Base-by-base conservation (phyloP, 2,888 invertebrate genomes). In the Drosophila antonietae region DNA sequence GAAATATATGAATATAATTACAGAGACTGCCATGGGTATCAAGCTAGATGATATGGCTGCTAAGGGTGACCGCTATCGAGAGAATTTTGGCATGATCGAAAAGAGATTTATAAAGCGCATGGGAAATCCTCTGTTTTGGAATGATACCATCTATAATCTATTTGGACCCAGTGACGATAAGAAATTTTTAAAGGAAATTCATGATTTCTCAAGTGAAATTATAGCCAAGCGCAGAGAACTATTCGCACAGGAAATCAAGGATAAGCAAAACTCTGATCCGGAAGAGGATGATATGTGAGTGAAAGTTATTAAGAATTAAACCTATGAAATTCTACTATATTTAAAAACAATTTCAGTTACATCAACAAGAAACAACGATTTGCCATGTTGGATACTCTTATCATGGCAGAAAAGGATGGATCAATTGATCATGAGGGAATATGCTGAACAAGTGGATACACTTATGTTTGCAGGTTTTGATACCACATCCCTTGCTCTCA, bases 401-500 rank as follows among this genome's bases (percentile, higher is more conserved):
- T 91, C 3, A 71, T 70, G 33, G 90, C 91, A 0, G 88, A 91
- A 35, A 80, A 82, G 43, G 84, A 91, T 59, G 89, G 88, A 0
- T 60, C 83, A 0, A 91, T 91, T 10, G 87, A 91, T 71, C 91
- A 91, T 62, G 65, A 94, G 12, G 94, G 94, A 52, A 94, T 96
- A 15, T 93, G 95, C 68, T n/a, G 95, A 95, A 88, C 95, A 96
- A 93, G 95, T 96, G 0, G 95, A 96, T 71, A 96, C 96, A 0
- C 95, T 96, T 68, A 95, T 96, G 94, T 80, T 84, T 28, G 85
- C 59, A 33, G 85, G 89, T 0, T 89, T 73, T 37, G 89, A 89
- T 39, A 90, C 90, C 5, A 91, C 91, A 12, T 91, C 91, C 0
- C 84, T 90, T 55, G 82, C 81, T 8, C 72, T 91, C 0, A 90